These are phyloP conservation scores for Sciurus carolinensis DNA, from an alignment of 2,797 vertebrate genomes.

Conservation along the genomic window DNA sequence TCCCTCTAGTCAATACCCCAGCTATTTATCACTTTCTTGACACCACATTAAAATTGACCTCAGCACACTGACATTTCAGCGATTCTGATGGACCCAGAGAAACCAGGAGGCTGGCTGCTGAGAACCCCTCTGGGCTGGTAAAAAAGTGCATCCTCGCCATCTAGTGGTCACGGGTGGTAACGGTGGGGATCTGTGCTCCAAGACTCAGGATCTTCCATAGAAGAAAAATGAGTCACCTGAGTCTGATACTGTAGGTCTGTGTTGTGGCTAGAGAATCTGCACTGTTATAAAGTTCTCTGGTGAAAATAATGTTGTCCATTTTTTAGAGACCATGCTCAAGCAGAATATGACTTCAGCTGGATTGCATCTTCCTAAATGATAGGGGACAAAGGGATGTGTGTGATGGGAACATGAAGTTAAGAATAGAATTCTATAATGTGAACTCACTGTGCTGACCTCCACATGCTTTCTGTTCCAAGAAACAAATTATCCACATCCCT, in stretches of 20 bases:
- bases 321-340: not conserved
- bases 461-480: no score
- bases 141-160: slow-evolving; percentile 88
- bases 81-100: slow-evolving; percentile 3
- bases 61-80: not conserved
- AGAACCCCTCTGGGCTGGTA: not conserved
- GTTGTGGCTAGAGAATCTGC: not conserved
- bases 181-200: slow-evolving; percentile 73
- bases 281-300: accelerated
- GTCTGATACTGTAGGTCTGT: not conserved
- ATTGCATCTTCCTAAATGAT: not conserved
- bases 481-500: no score
- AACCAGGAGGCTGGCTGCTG: slow-evolving; percentile 57
- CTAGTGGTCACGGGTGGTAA: slow-evolving; percentile 63
- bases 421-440: no score
- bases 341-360: slow-evolving; percentile 26
- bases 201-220: slow-evolving; percentile 43
- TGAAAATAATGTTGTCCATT: no score
- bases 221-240: no score
- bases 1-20: not conserved
- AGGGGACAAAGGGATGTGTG: no score
- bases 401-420: no score
- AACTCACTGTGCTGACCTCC: no score
- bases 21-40: not conserved
- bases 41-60: not conserved